These are phyloP conservation scores for Drosophila aldrichi DNA, from an alignment of 2,888 invertebrate species.

Conservation along the genomic window DNA sequence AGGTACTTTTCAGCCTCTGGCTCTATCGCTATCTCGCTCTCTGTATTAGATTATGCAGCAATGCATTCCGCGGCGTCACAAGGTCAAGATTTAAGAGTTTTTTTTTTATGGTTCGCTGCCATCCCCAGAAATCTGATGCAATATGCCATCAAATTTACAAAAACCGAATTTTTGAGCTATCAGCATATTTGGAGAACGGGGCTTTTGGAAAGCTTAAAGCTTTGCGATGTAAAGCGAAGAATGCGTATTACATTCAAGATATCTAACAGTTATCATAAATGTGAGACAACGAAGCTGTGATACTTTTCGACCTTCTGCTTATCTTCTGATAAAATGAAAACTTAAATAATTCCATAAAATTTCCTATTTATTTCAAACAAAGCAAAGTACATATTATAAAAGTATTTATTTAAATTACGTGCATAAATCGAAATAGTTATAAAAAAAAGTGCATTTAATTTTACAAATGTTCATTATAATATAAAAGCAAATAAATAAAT, in stretches of 20 bases:
- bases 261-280: not conserved
- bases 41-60: not conserved
- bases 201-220: constrained; percentile 2
- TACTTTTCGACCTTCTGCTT: not conserved
- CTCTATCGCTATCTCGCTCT: not conserved
- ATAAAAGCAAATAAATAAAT: constrained; percentile 16
- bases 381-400: constrained; percentile 6
- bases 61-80: constrained; percentile 1
- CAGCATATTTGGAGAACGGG: not conserved
- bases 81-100: constrained; percentile 4
- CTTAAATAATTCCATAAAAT: not conserved
- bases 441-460: constrained; percentile 23
- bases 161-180: constrained; percentile 1
- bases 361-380: not conserved
- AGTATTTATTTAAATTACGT: constrained; percentile 45
- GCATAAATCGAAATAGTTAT: constrained; percentile 23
- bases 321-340: not conserved
- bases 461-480: constrained; percentile 18
- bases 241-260: too few relatives aligned
- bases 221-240: not conserved
- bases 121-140: constrained; percentile 27
- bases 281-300: not conserved
- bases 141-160: constrained; percentile 24
- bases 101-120: constrained; percentile 1
- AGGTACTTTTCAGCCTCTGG: not conserved